These are phyloP conservation scores for Aelia acuminata DNA, from an alignment of 2,888 invertebrate species.

Conservation along the genomic window DNA sequence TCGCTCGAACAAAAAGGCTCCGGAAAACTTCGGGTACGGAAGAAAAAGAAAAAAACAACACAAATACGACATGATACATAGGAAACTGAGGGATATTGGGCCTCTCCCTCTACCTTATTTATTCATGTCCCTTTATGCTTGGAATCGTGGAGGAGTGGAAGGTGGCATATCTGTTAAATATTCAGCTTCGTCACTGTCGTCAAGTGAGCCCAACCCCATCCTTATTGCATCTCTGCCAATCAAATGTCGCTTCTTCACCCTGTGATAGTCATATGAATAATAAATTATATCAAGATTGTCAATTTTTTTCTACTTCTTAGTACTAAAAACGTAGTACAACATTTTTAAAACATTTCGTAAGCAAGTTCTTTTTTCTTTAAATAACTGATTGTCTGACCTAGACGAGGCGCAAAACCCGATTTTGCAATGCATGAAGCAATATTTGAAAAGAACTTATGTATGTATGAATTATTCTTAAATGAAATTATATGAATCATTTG, in stretches of 20 bases:
- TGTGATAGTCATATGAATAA: background rate
- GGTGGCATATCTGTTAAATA: constrained; percentile 41
- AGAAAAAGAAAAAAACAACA: background rate
- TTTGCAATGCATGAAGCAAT: too few species aligned
- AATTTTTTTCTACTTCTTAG: background rate
- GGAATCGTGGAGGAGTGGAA: background rate
- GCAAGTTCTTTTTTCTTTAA: too few species aligned
- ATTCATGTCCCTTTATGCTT: constrained; percentile 28
- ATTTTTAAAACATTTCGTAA: too few species aligned
- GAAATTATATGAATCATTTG: too few species aligned
- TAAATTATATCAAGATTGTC: background rate
- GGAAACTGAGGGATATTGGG: background rate
- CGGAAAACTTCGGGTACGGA: too few species aligned
- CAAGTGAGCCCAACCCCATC: background rate
- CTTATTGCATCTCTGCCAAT: constrained; percentile 30
- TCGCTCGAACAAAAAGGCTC: background rate
- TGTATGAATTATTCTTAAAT: too few species aligned
- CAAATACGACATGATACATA: background rate
- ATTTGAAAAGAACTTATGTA: too few species aligned
- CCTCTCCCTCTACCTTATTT: background rate
- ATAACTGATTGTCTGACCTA: too few species aligned
- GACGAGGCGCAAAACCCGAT: too few species aligned
- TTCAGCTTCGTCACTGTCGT: constrained; percentile 20
- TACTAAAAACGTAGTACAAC: too few species aligned
- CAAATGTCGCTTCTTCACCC: background rate